Conservation (phyloP, 2,113 vertebrate genomes). For the Beaufortia kweichowensis region DNA sequence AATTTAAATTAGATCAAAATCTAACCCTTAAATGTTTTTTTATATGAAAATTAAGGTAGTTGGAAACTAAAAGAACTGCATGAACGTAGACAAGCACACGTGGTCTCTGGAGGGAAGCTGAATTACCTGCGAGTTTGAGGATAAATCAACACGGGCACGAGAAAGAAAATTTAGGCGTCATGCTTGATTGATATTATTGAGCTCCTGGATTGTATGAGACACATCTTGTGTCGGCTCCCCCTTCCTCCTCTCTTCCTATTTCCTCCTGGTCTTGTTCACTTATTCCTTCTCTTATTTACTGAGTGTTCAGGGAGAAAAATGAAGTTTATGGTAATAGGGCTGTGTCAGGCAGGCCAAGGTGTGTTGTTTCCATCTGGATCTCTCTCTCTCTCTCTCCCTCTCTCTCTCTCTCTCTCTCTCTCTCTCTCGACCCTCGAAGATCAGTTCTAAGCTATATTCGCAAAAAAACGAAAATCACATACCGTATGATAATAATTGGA, state of each 20-base stretch:
- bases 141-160: slow-evolving; percentile 63
- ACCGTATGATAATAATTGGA: neutral
- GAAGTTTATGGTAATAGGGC: slow-evolving; percentile 63
- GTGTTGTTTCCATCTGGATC: slow-evolving; percentile 47
- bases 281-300: slow-evolving; percentile 63
- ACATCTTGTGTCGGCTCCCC: slow-evolving; percentile 42
- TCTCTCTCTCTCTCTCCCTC: slow-evolving; percentile 16
- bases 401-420: slow-evolving; percentile 10
- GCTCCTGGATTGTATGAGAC: slow-evolving; percentile 42
- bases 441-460: neutral
- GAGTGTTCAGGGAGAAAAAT: slow-evolving; percentile 60
- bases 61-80: slow-evolving; percentile 32
- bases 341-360: slow-evolving; percentile 58
- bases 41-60: slow-evolving; percentile 18
- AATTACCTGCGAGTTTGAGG: slow-evolving; percentile 64
- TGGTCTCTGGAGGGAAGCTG: slow-evolving; percentile 54
- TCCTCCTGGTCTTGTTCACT: slow-evolving; percentile 54
- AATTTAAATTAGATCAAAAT: too few relatives aligned
- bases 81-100: slow-evolving; percentile 13
- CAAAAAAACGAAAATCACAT: neutral
- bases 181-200: slow-evolving; percentile 69
- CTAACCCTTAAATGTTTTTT: slow-evolving; percentile 3
- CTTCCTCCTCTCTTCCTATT: slow-evolving; percentile 24
- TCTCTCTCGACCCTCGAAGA: neutral
- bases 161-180: slow-evolving; percentile 65